Base-by-base conservation (phyloP, 2,113 vertebrate species). In the Connochaetes taurinus region DNA sequence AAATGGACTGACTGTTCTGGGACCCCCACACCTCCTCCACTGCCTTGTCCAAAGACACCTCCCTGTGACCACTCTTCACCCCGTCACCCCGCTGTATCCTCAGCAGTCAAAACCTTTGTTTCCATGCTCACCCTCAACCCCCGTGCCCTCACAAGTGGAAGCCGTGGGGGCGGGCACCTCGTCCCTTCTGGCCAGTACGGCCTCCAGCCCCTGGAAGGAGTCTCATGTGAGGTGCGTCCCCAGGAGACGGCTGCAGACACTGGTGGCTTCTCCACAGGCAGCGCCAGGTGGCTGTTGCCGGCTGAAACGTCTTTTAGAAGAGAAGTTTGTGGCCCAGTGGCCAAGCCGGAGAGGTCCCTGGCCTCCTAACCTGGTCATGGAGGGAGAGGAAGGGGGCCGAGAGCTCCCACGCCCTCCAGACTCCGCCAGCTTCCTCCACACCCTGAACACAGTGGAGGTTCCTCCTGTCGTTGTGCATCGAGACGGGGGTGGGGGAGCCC, bases 81-180 rank as follows among this genome's bases (percentile, higher is more conserved):
- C 43, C 0, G 1, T 14, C 31, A 25, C 15, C 53, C n/a, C 2
- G 0, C 47, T 27, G n/a, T 50, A 8, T n/a, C 4, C 17, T 52
- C 25, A 36, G n/a, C 29, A 10, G 6, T 23, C 78, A 23, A 5
- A 21, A 25, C 43, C 40, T 19, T 17, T 31, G 57, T 45, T 21
- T 2, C 17, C 1, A 0, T 74, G n/a, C n/a, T 74, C 0, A 0
- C n/a, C 40, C 12, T 12, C 47, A 47, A 21, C 60, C 4, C 60
- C 31, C 0, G 23, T 4, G 40, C 1, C 9, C 74, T 43, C 14
- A 23, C 27, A 1, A 5, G 29, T 2, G 19, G 58, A 64, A 23
- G 52, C n/a, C 1, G 2, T 45, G 52, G 9, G 29, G 17, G 53
- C 0, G 6, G 36, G 36, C 9, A 10, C 27, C 62, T 52, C 4